Evolutionary conservation across 2,797 vertebrate genomes (phyloP), one percentile per base, ranked within the genome.

Genomic region (Phyllotis vaccarum): DNA sequence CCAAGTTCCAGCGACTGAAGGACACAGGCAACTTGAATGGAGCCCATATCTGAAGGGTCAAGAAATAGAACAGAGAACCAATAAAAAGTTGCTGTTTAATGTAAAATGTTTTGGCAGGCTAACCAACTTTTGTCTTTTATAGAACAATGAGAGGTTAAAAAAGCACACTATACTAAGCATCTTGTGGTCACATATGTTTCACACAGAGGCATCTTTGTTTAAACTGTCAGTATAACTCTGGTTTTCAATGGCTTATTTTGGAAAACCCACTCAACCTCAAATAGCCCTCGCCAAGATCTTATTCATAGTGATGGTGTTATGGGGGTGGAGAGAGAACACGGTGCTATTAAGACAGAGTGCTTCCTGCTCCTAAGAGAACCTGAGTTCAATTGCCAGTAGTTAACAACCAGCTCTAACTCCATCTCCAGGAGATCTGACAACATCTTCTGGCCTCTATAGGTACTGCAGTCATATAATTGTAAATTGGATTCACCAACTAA

Each of bases 201-300:
- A 75, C 6, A 89, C 19, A 19, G 3, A 91, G 75, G 56, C 16
- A 24, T 19, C 40, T 90, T 93, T 82, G 22, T 60, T 91, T 89
- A 92, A 58, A 88, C 52, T 86, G 14, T 8, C 43, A 29, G 43
- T 24, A 0, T 16, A 27, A 49, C 17, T 66, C 6, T 31, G 60
- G 22, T 75, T 96, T 86, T 70, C 21, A 75, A 34, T 31, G 27
- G 64, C 74, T 76, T 90, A 40, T 64, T 85, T 83, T 93, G 17
- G 54, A 54, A 76, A 66, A 86, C 16, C 5, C 34, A 40, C 31
- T 83, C 52, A 78, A n/a, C 22, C 29, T 62, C 52, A 74, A 34
- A 74, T 1, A 58, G 14, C 11, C 29, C 21, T n/a, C 34, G 7
- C 29, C 60, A n/a, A 21, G 6, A 91, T n/a, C 13, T 17, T 93